Conservation (phyloP, 2,797 vertebrate genomes). For the Phrynocephalus guinanensis region DNA sequence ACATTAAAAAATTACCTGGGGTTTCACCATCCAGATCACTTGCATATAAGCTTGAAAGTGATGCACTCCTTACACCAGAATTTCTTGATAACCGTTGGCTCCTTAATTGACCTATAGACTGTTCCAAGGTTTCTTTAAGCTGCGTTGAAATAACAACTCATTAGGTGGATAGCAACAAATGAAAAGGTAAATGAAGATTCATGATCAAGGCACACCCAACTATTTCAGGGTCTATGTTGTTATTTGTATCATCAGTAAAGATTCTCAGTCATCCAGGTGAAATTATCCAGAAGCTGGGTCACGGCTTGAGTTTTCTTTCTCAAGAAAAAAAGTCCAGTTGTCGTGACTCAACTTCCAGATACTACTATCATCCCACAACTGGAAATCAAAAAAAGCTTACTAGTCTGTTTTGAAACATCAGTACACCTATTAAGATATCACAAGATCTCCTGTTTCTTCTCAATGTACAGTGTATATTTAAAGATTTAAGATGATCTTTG, state of each 20-base stretch:
- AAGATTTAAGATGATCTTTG: neutral
- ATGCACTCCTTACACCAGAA: conserved; percentile 79
- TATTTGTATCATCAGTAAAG: neutral
- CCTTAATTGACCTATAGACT: conserved; percentile 89
- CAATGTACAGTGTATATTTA: neutral
- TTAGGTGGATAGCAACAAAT: conserved; percentile 13
- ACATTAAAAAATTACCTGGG: conserved; percentile 78
- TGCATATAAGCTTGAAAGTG: conserved; percentile 85
- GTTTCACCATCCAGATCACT: conserved; percentile 86
- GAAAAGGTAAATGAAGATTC: too few species aligned
- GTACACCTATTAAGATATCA: neutral
- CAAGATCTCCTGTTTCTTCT: neutral
- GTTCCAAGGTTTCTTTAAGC: conserved; percentile 91
- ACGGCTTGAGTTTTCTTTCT: too few species aligned
- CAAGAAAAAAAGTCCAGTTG: too few species aligned
- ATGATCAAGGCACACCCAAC: neutral
- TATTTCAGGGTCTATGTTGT: neutral
- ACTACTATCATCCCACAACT: neutral
- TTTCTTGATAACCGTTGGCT: conserved; percentile 79
- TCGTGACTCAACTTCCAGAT: too few species aligned
- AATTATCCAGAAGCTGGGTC: too few species aligned
- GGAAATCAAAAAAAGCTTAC: too few species aligned
- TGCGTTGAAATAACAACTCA: conserved; percentile 69
- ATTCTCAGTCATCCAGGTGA: too few species aligned
- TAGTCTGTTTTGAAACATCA: too few species aligned